Percentiles rank a stretch among this genome's conserved stretches.
phyloP scores from a whole-genome alignment of 2,113 vertebrate genomes.

The Poicephalus meyeri region DNA sequence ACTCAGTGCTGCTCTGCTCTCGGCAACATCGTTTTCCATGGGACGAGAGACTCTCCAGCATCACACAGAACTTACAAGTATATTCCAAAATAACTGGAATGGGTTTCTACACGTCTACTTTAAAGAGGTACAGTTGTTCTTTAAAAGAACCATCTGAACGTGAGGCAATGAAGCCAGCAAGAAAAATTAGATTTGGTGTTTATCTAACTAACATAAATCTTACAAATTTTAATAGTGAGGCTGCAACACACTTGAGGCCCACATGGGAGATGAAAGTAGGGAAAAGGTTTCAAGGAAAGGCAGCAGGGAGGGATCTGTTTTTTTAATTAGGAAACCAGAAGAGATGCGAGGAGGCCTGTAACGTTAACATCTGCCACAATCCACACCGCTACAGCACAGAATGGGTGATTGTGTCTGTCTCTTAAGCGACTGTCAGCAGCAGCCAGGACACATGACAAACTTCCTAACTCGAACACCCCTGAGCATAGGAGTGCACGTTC shows the following conservation, averaged over 20 bases:
- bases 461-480: background rate
- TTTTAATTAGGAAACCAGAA: constrained; percentile 27
- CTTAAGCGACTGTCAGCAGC: background rate
- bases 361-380: constrained; percentile 29
- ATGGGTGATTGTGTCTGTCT: background rate
- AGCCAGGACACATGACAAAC: background rate
- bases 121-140: background rate
- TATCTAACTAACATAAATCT: constrained; percentile 44
- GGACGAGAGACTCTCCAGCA: background rate
- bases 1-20: background rate
- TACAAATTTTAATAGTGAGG: constrained; percentile 34
- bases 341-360: background rate
- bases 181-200: constrained; percentile 36
- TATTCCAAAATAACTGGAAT: background rate
- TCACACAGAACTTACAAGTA: background rate
- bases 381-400: background rate
- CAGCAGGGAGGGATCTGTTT: background rate
- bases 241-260: constrained; percentile 39
- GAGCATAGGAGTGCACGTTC: background rate
- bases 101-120: background rate
- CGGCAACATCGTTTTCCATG: background rate
- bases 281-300: constrained; percentile 56
- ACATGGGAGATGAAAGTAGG: constrained; percentile 55
- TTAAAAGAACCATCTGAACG: constrained; percentile 8
- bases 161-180: background rate